Conservation (phyloP, 2,888 invertebrate species). For the Cheilosia vulpina region DNA sequence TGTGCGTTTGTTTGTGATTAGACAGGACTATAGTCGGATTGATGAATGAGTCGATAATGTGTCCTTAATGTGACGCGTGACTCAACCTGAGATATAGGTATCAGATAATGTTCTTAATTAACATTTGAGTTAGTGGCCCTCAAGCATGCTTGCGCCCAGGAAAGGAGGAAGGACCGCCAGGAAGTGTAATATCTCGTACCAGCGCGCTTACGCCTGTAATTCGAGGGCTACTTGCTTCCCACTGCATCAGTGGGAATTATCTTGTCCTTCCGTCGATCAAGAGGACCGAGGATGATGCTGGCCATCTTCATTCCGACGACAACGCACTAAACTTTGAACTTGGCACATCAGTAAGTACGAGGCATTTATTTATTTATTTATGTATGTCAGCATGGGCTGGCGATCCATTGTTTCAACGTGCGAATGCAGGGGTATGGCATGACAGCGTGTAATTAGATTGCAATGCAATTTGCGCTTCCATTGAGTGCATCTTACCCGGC, state of each 20-base stretch:
- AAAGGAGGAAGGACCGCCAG: neutral
- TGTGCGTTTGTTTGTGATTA: neutral
- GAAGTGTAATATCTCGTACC: slow-evolving; percentile 30
- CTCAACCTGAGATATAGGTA: slow-evolving; percentile 47
- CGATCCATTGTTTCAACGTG: slow-evolving; percentile 39
- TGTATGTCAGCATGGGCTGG: neutral
- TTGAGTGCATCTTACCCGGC: slow-evolving; percentile 23
- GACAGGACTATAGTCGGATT: slow-evolving; percentile 28
- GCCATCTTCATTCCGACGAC: slow-evolving; percentile 6
- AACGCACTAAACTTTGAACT: slow-evolving; percentile 55
- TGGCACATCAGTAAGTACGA: slow-evolving; percentile 23
- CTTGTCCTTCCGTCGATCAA: slow-evolving; percentile 47
- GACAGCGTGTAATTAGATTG: slow-evolving; percentile 56
- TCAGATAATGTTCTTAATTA: slow-evolving; percentile 74
- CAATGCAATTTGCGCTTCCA: slow-evolving; percentile 39
- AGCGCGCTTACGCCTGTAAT: slow-evolving; percentile 51
- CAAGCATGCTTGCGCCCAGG: slow-evolving; percentile 17
- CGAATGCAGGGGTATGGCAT: slow-evolving; percentile 46
- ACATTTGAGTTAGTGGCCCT: slow-evolving; percentile 66
- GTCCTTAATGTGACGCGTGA: slow-evolving; percentile 73
- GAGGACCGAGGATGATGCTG: neutral
- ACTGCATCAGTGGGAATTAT: slow-evolving; percentile 56
- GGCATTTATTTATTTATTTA: neutral
- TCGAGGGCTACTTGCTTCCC: slow-evolving; percentile 48
- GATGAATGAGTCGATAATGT: slow-evolving; percentile 75